Base-by-base conservation (phyloP, 2,113 vertebrate genomes). In the Lampris megalopsis region DNA sequence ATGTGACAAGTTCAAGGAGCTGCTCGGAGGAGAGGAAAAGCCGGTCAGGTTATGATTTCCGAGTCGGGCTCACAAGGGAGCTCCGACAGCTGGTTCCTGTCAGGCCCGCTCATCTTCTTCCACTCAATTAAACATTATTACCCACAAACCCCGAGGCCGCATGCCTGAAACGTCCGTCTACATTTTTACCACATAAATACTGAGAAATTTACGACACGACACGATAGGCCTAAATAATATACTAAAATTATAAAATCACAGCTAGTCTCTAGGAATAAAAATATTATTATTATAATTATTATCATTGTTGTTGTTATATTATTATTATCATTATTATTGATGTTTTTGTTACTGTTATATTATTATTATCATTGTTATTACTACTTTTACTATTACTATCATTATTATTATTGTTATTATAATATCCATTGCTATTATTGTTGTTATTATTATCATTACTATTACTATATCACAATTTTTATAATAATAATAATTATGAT, bases 1-100 rank as follows among this genome's bases (percentile, higher is more conserved):
- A 96, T 95, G 93, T 97, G 96, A 98, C 96, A 97, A 96, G 96
- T 97, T 98, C 95, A 97, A 96, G 95, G 95, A 95, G 95, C 96
- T 94, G 94, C 95, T 96, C 96, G 94, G 68, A 94, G 93, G 92
- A 91, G 92, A 95, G 94, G 93, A 96, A 96, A 95, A 93, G 93
- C 94, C 92, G 94, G 94, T 95, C 94, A 95, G 95, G 95, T 97
- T 95, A 95, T 96, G 96, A 96, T 96, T 97, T 97, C 97, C 95
- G 95, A 97, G 96, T 97, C 96, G 95, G 95, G 94, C 94, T 95
- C 96, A 95, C 94, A 95, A 94, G 88, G 89, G 94, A 93, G 92
- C 93, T 90, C 40, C 89, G 87, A 94, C 93, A 94, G 94, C 91
- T 92, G 92, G 91, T 91, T 91, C 91, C 89, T 96, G 94, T 95